A percentile compares a stretch with the other conserved stretches of the same genome.
These are phyloP conservation scores for Pelagia noctiluca DNA, from an alignment of 30 jellyfish, hydroid and myxozoan species.

Conservation along the genomic window DNA sequence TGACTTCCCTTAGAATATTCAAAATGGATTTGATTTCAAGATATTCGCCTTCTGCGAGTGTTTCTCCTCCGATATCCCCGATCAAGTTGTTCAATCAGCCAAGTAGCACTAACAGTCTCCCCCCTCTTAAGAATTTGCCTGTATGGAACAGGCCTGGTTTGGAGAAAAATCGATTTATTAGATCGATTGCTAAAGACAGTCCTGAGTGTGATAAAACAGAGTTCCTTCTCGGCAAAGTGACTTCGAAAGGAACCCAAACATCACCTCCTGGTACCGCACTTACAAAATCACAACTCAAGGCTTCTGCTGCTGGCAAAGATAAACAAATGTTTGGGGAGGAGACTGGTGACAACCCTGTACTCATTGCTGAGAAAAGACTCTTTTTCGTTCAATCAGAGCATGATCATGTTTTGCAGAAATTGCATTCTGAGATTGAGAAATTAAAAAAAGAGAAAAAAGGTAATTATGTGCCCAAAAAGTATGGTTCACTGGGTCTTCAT, in stretches of 20 bases:
- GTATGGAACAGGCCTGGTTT: constrained; percentile 74
- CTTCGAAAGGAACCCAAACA: constrained; percentile 67
- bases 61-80: constrained; percentile 82
- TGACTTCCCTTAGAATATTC: not conserved
- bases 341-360: not conserved
- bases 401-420: constrained; percentile 56
- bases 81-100: constrained; percentile 59
- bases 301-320: not conserved
- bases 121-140: constrained; percentile 74
- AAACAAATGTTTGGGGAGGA: not conserved
- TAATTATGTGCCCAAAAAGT: constrained; percentile 1
- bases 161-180: constrained; percentile 59
- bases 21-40: constrained; percentile 68
- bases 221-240: constrained; percentile 9
- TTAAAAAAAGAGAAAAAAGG: constrained; percentile 59
- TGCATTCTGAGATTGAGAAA: constrained; percentile 50
- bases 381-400: constrained; percentile 71
- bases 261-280: constrained; percentile 68
- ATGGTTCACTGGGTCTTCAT: no score
- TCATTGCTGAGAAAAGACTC: constrained; percentile 47
- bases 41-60: constrained; percentile 74
- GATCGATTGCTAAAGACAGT: constrained; percentile 73
- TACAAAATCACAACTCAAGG: no score
- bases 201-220: constrained; percentile 59
- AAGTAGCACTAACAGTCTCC: constrained; percentile 8